Conservation (phyloP, 2,797 vertebrate genomes). For the Scolopax bukidnonensis region DNA sequence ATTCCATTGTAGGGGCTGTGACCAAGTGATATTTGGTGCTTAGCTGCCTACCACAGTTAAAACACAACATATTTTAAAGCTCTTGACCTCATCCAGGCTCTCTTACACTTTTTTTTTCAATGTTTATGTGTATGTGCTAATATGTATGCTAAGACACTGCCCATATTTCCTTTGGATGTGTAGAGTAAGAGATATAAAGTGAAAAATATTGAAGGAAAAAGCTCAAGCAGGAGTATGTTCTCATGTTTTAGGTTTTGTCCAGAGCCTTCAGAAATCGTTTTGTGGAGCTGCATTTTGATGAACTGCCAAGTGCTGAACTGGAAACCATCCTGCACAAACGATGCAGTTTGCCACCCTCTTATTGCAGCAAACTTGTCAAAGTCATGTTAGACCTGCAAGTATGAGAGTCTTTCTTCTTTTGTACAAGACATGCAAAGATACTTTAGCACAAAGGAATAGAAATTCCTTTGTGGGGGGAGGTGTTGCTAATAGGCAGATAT, state of each 20-base stretch:
- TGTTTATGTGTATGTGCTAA: neutral
- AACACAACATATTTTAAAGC: neutral
- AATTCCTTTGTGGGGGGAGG: neutral
- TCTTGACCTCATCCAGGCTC: neutral
- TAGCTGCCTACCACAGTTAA: neutral
- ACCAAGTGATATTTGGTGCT: neutral
- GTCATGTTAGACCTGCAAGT: slow-evolving; percentile 98
- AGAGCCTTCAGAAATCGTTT: slow-evolving; percentile 97
- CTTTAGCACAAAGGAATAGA: neutral
- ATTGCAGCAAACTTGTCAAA: slow-evolving; percentile 91
- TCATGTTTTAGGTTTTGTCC: slow-evolving; percentile 86
- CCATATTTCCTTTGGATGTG: neutral
- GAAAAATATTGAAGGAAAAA: neutral
- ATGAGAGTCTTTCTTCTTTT: slow-evolving; percentile 20
- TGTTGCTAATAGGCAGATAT: neutral
- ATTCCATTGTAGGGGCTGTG: neutral
- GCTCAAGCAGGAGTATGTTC: neutral
- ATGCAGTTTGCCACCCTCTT: slow-evolving; percentile 93
- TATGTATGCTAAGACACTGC: neutral
- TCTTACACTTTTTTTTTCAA: neutral
- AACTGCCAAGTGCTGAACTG: slow-evolving; percentile 90
- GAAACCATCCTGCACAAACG: slow-evolving; percentile 93
- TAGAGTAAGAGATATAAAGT: neutral
- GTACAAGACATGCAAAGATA: neutral
- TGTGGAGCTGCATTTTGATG: slow-evolving; percentile 96